These are phyloP conservation scores for Crotophaga sulcirostris DNA, from an alignment of 2,113 vertebrate genomes.

Conservation along the genomic window DNA sequence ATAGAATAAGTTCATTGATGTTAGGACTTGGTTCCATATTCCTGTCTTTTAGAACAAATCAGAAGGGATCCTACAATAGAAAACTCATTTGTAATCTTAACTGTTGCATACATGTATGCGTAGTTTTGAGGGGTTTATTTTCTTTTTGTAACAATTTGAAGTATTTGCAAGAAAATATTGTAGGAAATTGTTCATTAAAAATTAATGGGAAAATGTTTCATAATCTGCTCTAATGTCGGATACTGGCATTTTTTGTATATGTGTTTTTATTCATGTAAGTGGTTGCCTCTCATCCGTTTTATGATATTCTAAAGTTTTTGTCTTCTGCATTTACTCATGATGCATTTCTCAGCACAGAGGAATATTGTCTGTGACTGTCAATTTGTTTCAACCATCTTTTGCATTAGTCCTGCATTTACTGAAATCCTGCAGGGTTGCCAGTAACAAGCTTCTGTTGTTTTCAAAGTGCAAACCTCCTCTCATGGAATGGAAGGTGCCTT, in stretches of 20 bases:
- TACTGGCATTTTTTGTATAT: not conserved
- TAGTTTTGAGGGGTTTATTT: not conserved
- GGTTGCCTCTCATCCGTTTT: not conserved
- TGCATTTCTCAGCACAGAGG: not conserved
- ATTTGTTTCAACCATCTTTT: not conserved
- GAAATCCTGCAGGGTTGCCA: not conserved
- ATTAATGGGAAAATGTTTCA: not conserved
- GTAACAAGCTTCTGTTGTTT: not conserved
- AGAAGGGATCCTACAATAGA: not conserved
- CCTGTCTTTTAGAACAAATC: not conserved
- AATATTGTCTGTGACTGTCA: not conserved
- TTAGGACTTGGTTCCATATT: not conserved
- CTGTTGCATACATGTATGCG: fast-evolving
- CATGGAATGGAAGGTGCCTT: not conserved
- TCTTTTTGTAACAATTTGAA: not conserved
- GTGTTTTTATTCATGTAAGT: not conserved
- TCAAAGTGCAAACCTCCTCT: not conserved
- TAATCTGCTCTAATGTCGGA: not conserved
- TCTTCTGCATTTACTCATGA: not conserved
- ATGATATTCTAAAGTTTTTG: not conserved
- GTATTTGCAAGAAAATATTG: not conserved
- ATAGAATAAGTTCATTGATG: not conserved
- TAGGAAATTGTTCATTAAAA: not conserved
- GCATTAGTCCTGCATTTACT: not conserved
- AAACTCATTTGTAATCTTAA: not conserved